phyloP scores from a whole-genome alignment of 2,797 vertebrate species.

The Falco novaeseelandiae region DNA sequence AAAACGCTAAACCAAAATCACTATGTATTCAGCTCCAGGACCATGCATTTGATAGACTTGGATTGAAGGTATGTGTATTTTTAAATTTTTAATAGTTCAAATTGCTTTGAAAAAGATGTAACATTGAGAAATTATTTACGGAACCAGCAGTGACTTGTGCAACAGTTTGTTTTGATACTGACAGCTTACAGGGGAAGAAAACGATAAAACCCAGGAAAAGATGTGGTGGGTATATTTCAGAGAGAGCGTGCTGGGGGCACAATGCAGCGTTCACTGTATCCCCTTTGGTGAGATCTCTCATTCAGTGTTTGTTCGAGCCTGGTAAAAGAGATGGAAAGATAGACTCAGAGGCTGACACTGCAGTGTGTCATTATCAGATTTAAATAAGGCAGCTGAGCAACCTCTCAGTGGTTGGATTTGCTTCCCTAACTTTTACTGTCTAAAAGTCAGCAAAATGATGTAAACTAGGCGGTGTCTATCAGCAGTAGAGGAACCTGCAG shows the following conservation, averaged over 20 bases:
- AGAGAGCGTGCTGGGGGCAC: background rate
- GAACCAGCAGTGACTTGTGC: background rate
- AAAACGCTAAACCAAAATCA: background rate
- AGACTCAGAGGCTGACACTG: background rate
- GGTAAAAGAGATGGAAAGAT: background rate
- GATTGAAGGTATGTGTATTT: background rate
- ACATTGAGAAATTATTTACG: background rate
- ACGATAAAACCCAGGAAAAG: background rate
- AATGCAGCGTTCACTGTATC: background rate
- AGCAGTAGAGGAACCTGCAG: background rate
- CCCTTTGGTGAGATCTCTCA: background rate
- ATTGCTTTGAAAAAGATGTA: background rate
- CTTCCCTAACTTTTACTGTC: background rate
- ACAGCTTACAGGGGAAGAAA: background rate
- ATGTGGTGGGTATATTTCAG: background rate
- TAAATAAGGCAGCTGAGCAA: background rate
- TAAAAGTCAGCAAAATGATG: background rate
- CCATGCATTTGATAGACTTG: fast-evolving
- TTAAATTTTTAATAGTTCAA: background rate
- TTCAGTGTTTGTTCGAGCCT: background rate
- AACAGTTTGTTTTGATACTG: background rate
- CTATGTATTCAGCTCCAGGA: background rate
- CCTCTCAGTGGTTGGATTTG: background rate
- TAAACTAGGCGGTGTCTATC: background rate
- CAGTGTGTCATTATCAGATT: fast-evolving